Evolutionary conservation across 1,140 invertebrate genomes (phyloP).

Genomic region (Anoplolepis gracilipes): DNA sequence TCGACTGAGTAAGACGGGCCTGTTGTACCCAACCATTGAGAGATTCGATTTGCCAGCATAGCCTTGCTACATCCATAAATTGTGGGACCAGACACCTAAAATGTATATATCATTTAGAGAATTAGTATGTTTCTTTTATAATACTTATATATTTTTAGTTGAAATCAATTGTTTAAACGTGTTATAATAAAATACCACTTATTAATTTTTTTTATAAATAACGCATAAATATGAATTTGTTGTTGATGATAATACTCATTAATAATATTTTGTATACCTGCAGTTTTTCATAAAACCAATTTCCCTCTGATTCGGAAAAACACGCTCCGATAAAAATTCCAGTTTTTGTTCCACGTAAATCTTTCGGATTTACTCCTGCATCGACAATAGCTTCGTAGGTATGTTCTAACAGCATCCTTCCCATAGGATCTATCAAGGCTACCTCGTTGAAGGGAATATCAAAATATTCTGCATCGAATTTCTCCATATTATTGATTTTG

Average conservation of each 20-base stretch:
- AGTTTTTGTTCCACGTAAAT: constrained; percentile 90
- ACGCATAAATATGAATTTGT: no score
- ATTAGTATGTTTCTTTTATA: not conserved
- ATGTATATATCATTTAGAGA: not conserved
- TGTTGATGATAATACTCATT: no score
- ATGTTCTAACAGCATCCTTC: constrained; percentile 93
- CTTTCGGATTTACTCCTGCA: constrained; percentile 88
- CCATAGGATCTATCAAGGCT: constrained; percentile 95
- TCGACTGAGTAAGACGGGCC: constrained; percentile 95
- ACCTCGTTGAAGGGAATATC: constrained; percentile 93
- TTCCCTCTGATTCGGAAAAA: constrained; percentile 91
- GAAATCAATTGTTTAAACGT: no score
- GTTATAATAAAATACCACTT: no score
- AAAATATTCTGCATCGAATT: constrained; percentile 95
- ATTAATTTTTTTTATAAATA: no score
- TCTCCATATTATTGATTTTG: constrained; percentile 92
- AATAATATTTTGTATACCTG: constrained; percentile 74
- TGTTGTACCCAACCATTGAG: constrained; percentile 89
- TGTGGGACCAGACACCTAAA: constrained; percentile 82
- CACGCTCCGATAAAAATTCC: constrained; percentile 94
- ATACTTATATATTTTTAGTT: no score
- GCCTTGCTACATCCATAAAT: constrained; percentile 91
- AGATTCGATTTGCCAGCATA: constrained; percentile 97
- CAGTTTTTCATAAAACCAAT: constrained; percentile 89
- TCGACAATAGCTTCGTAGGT: constrained; percentile 95